Evolutionary conservation across 2,888 invertebrate genomes (phyloP).

Genomic region (Polia nebulosa): DNA sequence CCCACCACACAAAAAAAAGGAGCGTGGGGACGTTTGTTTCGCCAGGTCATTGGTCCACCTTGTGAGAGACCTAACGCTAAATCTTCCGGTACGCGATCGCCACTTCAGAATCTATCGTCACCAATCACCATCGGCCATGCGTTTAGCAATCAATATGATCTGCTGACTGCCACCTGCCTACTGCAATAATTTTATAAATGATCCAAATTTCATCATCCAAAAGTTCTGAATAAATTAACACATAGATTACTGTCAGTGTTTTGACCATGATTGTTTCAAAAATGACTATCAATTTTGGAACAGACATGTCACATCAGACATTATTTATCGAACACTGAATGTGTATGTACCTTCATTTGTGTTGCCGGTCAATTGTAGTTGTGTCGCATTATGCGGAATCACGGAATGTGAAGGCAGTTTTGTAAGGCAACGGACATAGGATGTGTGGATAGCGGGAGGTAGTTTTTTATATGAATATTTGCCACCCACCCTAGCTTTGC

Average conservation of each 20-base stretch:
- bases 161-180: too few species aligned
- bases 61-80: too few species aligned
- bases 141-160: too few species aligned
- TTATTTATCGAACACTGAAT: conserved; percentile 34
- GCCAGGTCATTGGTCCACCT: too few species aligned
- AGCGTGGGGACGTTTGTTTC: too few species aligned
- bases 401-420: conserved; percentile 60
- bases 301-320: conserved; percentile 3
- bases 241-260: background rate
- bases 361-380: conserved; percentile 57
- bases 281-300: conserved; percentile 3
- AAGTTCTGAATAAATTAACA: background rate
- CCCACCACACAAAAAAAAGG: too few species aligned
- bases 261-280: conserved; percentile 2
- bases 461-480: background rate
- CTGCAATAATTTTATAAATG: background rate
- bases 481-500: too few species aligned
- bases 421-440: background rate
- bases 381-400: conserved; percentile 71
- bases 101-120: too few species aligned
- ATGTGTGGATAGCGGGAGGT: background rate
- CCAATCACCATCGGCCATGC: too few species aligned
- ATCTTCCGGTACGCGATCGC: too few species aligned
- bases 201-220: background rate
- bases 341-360: conserved; percentile 21